Evolutionary conservation across 2,888 invertebrate species (phyloP).

Genomic region (Cotesia congregata): DNA sequence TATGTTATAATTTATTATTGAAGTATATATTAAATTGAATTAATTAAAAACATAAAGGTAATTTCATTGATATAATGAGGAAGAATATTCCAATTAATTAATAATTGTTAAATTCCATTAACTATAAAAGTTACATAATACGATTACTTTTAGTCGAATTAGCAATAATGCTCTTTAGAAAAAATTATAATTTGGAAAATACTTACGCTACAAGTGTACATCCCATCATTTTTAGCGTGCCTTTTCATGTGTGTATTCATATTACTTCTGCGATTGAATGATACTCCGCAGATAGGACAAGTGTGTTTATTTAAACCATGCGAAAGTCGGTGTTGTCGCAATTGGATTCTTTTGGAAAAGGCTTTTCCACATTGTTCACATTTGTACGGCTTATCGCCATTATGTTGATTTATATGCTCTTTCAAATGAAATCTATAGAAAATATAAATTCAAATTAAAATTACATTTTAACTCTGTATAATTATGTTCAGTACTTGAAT

Average conservation of each 20-base stretch:
- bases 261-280: conserved; percentile 65
- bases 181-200: background rate
- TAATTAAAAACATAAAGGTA: too few species aligned
- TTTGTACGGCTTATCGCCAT: conserved; percentile 61
- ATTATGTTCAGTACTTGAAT: too few species aligned
- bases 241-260: conserved; percentile 64
- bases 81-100: too few species aligned
- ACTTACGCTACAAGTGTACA: conserved; percentile 61
- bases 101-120: too few species aligned
- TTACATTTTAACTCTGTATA: background rate
- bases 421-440: conserved; percentile 69
- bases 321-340: conserved; percentile 62
- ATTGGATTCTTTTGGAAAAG: conserved; percentile 65
- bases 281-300: conserved; percentile 61
- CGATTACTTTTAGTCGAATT: too few species aligned
- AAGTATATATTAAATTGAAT: too few species aligned
- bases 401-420: conserved; percentile 71
- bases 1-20: too few species aligned
- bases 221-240: conserved; percentile 56
- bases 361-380: conserved; percentile 70
- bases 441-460: background rate
- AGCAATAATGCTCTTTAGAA: too few species aligned
- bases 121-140: too few species aligned
- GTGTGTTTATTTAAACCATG: conserved; percentile 59
- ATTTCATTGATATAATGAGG: too few species aligned